These are phyloP conservation scores for Tethea ocularis DNA, from an alignment of 2,888 invertebrate genomes.

Conservation along the genomic window DNA sequence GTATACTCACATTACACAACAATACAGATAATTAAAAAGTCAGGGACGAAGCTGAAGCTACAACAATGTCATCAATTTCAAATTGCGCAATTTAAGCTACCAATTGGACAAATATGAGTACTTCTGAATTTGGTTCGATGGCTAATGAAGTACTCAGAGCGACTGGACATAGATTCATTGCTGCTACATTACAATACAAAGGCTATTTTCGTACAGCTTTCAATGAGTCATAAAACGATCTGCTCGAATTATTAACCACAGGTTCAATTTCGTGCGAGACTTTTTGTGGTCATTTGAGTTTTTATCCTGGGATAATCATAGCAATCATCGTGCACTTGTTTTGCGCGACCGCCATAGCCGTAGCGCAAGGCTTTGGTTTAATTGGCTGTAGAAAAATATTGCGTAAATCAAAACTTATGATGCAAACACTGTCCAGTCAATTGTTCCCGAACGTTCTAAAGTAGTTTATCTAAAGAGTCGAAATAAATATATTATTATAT, in stretches of 20 bases:
- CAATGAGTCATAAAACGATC: constrained; percentile 59
- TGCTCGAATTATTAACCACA: constrained; percentile 61
- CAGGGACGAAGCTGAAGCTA: constrained; percentile 40
- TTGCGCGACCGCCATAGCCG: constrained; percentile 23
- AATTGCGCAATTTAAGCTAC: constrained; percentile 34
- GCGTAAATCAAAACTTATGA: constrained; percentile 34
- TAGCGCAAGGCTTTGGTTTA: constrained; percentile 14
- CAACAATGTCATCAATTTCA: constrained; percentile 38
- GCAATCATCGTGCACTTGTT: constrained; percentile 45
- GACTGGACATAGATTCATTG: constrained; percentile 44
- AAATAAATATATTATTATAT: constrained; percentile 30
- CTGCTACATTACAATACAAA: constrained; percentile 36
- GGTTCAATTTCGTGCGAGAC: constrained; percentile 44
- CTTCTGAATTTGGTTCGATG: constrained; percentile 45
- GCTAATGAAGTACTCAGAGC: constrained; percentile 41
- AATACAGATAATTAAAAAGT: constrained; percentile 56
- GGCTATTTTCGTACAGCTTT: constrained; percentile 48
- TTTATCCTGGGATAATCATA: constrained; percentile 41
- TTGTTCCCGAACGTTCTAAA: constrained; percentile 22
- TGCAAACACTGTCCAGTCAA: constrained; percentile 19
- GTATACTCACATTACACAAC: constrained; percentile 51
- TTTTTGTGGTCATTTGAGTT: constrained; percentile 49
- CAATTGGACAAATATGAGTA: constrained; percentile 30
- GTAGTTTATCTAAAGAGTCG: constrained; percentile 25
- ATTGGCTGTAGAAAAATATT: constrained; percentile 36